A percentile compares a stretch with the other conserved stretches of the same genome.
These are phyloP conservation scores for Neostethus bicornis DNA, from an alignment of 2,797 vertebrate genomes.

Conservation along the genomic window DNA sequence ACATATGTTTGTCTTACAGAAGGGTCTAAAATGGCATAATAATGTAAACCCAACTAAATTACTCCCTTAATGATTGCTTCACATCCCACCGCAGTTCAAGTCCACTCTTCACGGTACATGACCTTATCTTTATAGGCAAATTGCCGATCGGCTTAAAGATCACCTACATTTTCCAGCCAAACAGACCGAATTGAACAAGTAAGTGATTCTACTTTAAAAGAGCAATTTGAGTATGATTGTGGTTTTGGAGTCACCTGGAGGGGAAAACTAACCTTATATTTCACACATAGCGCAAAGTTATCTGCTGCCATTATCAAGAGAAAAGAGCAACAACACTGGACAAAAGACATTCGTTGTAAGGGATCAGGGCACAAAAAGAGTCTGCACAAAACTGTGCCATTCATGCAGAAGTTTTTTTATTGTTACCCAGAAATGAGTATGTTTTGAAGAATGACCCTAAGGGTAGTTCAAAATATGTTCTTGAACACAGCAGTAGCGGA, in stretches of 20 bases:
- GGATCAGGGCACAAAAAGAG: background rate
- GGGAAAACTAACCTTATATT: background rate
- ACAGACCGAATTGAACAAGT: too few relatives aligned
- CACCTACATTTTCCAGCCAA: too few relatives aligned
- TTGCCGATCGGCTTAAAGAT: too few relatives aligned
- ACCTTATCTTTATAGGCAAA: too few relatives aligned
- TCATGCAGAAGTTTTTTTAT: slow-evolving; percentile 18
- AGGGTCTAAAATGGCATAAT: too few relatives aligned
- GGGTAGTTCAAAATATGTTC: slow-evolving; percentile 12
- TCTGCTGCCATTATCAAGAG: background rate
- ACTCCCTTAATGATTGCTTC: too few relatives aligned
- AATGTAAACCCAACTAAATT: too few relatives aligned
- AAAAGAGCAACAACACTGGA: background rate
- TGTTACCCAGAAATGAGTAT: slow-evolving; percentile 15
- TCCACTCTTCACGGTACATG: too few relatives aligned
- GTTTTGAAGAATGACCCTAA: slow-evolving; percentile 16
- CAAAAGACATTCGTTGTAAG: slow-evolving; percentile 9
- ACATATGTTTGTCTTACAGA: too few relatives aligned
- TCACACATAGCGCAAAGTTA: background rate
- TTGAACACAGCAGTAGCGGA: slow-evolving; percentile 3
- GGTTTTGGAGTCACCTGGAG: background rate
- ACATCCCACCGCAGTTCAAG: too few relatives aligned
- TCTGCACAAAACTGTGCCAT: too few relatives aligned
- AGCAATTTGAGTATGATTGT: background rate
- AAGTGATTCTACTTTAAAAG: too few relatives aligned